Evolutionary conservation across 2,113 vertebrate genomes (phyloP), one percentile per base, ranked within the genome.

Genomic region (Gymnarchus niloticus): DNA sequence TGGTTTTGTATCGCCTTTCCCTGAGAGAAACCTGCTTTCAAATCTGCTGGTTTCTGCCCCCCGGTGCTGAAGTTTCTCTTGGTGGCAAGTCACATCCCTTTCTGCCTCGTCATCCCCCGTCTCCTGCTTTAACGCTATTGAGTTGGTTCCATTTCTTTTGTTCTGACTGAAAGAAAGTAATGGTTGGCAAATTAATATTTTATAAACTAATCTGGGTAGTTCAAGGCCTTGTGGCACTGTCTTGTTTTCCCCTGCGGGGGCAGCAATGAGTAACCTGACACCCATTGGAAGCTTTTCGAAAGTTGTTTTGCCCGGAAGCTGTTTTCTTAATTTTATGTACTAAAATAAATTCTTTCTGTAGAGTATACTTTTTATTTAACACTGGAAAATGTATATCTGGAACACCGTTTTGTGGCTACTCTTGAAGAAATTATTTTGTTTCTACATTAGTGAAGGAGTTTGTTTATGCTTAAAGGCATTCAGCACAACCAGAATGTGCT

Each of bases 171-270:
- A 37, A 23, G 14, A 83, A 44, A 56, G 41, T 21, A 83, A 83
- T 83, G 56, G 59, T n/a, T 59, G 82, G 54, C 59, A 44, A 83
- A 83, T 83, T 23, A 46, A 83, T 83, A 59, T 83, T 83, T 83
- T 83, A 59, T 83, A 59, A 56, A 33, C 49, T 56, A 56, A 56
- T 82, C 25, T 54, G 49, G 49, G 17, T 41, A 44, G 56, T 51
- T 83, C 33, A 21, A 44, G 49, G 37, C 56, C 33, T 83, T 37
- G 82, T 83, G 81, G 49, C 81, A 37, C 81, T 7, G 8, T 33
- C 56, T 57, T 59, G 33, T 37, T 59, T 83, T 59, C 19, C 82
- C 82, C 54, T 83, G 56, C 82, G 56, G 82, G 82, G 52, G 82
- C 56, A 57, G 82, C 23, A 37, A n/a, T 23, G 82, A 44, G 82